Evolutionary conservation across 2,113 vertebrate genomes (phyloP), one percentile per base, ranked within the genome.

Genomic region (Neotoma lepida): DNA sequence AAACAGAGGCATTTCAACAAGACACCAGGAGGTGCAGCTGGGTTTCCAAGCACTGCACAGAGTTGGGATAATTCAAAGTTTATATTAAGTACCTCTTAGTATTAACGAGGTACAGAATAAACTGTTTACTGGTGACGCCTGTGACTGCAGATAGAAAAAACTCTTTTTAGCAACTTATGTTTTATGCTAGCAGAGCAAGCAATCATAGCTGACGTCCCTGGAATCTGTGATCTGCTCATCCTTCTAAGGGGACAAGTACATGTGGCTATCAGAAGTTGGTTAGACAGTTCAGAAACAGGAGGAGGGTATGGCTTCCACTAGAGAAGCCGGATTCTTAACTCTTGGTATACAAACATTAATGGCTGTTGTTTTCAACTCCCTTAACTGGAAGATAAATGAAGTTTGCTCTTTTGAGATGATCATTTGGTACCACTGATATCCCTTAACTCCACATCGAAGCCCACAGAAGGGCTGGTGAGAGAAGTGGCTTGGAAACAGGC

Each of bases 91-190:
- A 76, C 77, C 86, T 98, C 84, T 86, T 10, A 15, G 74, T 96
- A 96, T 90, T 96, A 97, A 97, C 94, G 89, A 96, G 94, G 90
- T 91, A 58, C 95, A 97, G 97, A 81, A 92, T 95, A 97, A 98
- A 97, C 92, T 98, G 97, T 98, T 98, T 98, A 97, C 97, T 96
- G 96, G 84, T 81, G 97, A 95, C 20, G 33, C 54, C 87, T 89
- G 33, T 2, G 56, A 33, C 92, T 90, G 89, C 30, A 54, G 68
- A 80, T 86, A 64, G 51, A 46, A 64, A 33, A 61, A 30, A 28
- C 24, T n/a, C 77, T 61, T 90, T 85, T 66, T 12, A 2, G 76
- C 44, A 77, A 93, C 96, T 98, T 91, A 90, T 87, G 96, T 95
- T 96, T 96, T 58, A 92, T 93, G 78, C 77, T 86, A 51, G 73